Base-by-base conservation (phyloP, 2,113 vertebrate species). In the Ceyx melanurus region DNA sequence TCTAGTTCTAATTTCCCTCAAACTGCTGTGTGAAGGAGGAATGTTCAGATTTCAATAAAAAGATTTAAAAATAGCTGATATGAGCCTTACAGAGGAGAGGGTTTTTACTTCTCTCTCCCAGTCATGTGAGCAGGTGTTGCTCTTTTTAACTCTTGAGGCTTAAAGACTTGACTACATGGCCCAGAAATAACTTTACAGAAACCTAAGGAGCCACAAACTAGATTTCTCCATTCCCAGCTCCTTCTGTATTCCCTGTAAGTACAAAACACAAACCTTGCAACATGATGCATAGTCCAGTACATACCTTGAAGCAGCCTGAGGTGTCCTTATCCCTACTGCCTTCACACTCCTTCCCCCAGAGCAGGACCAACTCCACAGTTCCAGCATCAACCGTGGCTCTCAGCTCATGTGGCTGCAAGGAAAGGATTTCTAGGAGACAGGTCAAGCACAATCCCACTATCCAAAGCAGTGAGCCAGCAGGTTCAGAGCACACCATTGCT, bases 71-170 rank as follows among this genome's bases (percentile, higher is more conserved):
- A 18, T 21, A 81, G 10, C 23, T 18, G 33, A 53, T 10, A 2
- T 2, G 11, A 70, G 21, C 19, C 23, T 50, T 31, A 33, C 6
- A 31, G 18, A 35, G 4, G 12, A 35, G 40, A 25, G 8, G 22
- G 8, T 5, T 62, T 64, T 21, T n/a, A 6, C 5, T 45, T 57
- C 11, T 51, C 26, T 45, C 22, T 9, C 42, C 11, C 26, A 19
- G 31, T n/a, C 29, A 53, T 0, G 0, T 0, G 0, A 82, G 9
- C 1, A 3, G n/a, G 19, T 58, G n/a, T 15, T 29, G 29, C 17
- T 37, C 57, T 67, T 57, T 40, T 46, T 31, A 13, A 3, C 10
- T 80, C 14, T 14, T 14, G 25, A 68, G 42, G 43, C 50, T 50
- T 60, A 6, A 26, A 80, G 25, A 37, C 19, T 6, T 29, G n/a